These are phyloP conservation scores for Sacculina carcini DNA, from an alignment of 2,888 invertebrate species.

Conservation along the genomic window DNA sequence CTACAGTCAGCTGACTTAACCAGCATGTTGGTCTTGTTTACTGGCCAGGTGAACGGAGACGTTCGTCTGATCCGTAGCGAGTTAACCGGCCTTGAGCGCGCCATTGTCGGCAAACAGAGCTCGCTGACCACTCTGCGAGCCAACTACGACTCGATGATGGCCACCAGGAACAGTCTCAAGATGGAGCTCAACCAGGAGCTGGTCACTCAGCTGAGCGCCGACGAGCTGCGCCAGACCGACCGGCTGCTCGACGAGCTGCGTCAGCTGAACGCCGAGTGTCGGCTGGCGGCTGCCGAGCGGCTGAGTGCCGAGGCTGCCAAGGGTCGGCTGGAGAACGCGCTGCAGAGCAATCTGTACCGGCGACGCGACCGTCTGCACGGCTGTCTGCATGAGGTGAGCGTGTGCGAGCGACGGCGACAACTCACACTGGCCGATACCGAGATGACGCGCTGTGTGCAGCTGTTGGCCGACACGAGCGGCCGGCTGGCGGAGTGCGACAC, in stretches of 20 bases:
- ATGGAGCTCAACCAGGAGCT: slow-evolving; percentile 64
- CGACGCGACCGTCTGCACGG: slow-evolving; percentile 63
- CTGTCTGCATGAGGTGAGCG: slow-evolving; percentile 51
- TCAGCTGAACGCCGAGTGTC: slow-evolving; percentile 71
- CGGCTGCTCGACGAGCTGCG: slow-evolving; percentile 81
- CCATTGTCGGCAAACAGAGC: slow-evolving; percentile 69
- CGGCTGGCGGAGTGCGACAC: slow-evolving; percentile 56
- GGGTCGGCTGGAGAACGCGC: slow-evolving; percentile 79
- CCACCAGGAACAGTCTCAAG: slow-evolving; percentile 73
- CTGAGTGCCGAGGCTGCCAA: slow-evolving; percentile 91
- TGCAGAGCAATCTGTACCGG: slow-evolving; percentile 80
- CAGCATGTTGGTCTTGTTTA: too few species aligned
- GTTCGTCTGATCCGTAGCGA: slow-evolving; percentile 87
- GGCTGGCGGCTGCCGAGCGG: slow-evolving; percentile 75
- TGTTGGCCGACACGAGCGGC: slow-evolving; percentile 51
- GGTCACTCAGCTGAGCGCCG: slow-evolving; percentile 11
- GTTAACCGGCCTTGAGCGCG: slow-evolving; percentile 62
- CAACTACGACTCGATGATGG: slow-evolving; percentile 82
- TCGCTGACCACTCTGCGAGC: slow-evolving; percentile 73
- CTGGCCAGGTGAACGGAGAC: slow-evolving; percentile 84
- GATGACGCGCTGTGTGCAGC: slow-evolving; percentile 44
- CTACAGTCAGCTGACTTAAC: too few species aligned
- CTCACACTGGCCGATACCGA: slow-evolving; percentile 58
- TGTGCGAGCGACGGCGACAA: slow-evolving; percentile 70
- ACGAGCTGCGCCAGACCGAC: slow-evolving; percentile 75